These are phyloP conservation scores for Yponomeuta cagnagella DNA, from an alignment of 2,888 invertebrate genomes.

Conservation along the genomic window DNA sequence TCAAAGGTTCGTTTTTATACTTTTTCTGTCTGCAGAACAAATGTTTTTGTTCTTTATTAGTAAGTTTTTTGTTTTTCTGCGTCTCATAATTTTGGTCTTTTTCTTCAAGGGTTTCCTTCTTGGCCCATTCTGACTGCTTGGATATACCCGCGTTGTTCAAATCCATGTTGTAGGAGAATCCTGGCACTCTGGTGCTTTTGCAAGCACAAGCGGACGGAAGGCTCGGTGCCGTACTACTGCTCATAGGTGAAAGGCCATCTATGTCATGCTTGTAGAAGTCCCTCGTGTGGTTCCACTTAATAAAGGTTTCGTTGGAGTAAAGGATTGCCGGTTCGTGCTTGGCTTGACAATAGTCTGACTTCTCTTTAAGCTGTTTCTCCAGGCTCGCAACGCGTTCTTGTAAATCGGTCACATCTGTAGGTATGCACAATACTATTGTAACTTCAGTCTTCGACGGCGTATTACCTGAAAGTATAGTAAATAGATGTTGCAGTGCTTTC, in stretches of 20 bases:
- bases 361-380: not conserved
- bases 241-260: no score
- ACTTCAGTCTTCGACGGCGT: conserved; percentile 64
- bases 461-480: conserved; percentile 44
- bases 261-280: no score
- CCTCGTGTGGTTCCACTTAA: no score
- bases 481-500: not conserved
- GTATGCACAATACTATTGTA: conserved; percentile 67
- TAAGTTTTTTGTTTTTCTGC: not conserved
- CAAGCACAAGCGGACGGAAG: no score
- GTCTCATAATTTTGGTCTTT: not conserved
- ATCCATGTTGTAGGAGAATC: no score
- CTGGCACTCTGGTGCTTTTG: no score
- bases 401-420: conserved; percentile 63
- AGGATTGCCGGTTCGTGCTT: no score
- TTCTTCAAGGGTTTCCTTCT: not conserved
- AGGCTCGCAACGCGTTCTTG: conserved; percentile 48
- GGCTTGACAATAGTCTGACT: not conserved
- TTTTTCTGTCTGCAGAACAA: not conserved
- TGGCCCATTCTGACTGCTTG: no score
- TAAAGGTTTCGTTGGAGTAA: no score
- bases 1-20: not conserved
- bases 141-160: no score
- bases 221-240: no score
- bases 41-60: no score